These are phyloP conservation scores for Trisateles emortualis DNA, from an alignment of 2,888 invertebrate genomes.

Conservation along the genomic window DNA sequence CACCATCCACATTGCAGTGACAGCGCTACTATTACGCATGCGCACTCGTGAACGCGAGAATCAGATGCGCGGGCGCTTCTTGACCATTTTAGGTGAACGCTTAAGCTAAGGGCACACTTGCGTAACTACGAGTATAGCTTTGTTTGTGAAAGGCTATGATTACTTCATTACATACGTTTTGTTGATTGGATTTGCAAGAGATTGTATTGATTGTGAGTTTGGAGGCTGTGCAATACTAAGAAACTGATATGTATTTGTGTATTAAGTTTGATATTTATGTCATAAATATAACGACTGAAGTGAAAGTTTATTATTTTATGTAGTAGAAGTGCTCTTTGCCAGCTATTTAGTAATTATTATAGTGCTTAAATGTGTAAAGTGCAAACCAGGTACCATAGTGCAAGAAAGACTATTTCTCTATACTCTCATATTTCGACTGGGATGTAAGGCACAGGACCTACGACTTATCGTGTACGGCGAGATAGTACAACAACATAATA, in stretches of 20 bases:
- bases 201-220: neutral
- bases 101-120: constrained; percentile 47
- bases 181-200: neutral
- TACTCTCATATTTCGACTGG: no score
- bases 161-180: constrained; percentile 34
- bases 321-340: no score
- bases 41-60: constrained; percentile 47
- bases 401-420: no score
- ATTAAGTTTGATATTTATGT: neutral
- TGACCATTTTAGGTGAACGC: constrained; percentile 50
- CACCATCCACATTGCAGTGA: constrained; percentile 27
- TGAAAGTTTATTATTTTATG: no score
- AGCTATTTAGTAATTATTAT: no score
- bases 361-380: no score
- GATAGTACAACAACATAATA: no score
- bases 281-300: neutral
- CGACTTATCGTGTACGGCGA: no score
- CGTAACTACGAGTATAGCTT: constrained; percentile 32
- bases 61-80: constrained; percentile 50
- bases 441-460: no score
- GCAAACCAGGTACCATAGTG: no score
- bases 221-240: neutral
- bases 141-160: constrained; percentile 42
- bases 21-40: constrained; percentile 45
- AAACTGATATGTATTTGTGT: neutral